Base-by-base conservation (phyloP, 2,797 vertebrate species). In the Coregonus suidteri region DNA sequence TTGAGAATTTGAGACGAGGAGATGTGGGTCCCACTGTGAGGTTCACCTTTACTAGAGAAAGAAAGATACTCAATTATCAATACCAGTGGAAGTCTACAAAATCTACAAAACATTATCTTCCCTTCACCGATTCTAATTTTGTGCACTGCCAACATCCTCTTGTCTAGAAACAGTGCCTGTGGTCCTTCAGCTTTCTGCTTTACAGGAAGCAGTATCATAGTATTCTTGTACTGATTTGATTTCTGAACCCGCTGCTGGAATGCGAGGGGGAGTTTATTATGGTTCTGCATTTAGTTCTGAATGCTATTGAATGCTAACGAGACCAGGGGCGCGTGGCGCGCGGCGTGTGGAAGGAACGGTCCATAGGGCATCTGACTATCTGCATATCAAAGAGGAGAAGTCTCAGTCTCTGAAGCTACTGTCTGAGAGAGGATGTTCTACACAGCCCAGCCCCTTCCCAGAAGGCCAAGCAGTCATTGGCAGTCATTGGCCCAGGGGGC, bases 291-390 rank as follows among this genome's bases (percentile, higher is more conserved):
- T 89, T 86, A 80, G 67, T 89, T 62, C 83, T 84, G 86, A 90
- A 86, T 88, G 78, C 82, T 87, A 77, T 71, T 82, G 89, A 91
- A 91, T 89, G 86, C 84, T 89, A 90, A 90, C 87, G 85, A 91
- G 90, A 79, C 79, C 67, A 79, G 80, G 69, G 74, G 71, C 80
- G 71, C 80, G 82, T 81, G 73, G 84, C 82, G 87, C 81, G 87
- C 20, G 11, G 59, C 82, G 87, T 79, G 87, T 9, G 3, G 59
- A 25, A 25, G 59, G 59, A 62, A 20, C 34, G 70, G 84, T 85
- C 85, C 82, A 75, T 37, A 72, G 81, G 78, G 81, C 75, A 78
- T 87, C 84, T 81, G 79, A 84, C 73, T 86, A 89, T 88, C 89
- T 94, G 88, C 90, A 89, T 88, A 88, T 89, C 85, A 92, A 89